Evolutionary conservation across 2,888 invertebrate genomes (phyloP), one percentile per base, ranked within the genome.

Genomic region (Agonopterix heracliana): DNA sequence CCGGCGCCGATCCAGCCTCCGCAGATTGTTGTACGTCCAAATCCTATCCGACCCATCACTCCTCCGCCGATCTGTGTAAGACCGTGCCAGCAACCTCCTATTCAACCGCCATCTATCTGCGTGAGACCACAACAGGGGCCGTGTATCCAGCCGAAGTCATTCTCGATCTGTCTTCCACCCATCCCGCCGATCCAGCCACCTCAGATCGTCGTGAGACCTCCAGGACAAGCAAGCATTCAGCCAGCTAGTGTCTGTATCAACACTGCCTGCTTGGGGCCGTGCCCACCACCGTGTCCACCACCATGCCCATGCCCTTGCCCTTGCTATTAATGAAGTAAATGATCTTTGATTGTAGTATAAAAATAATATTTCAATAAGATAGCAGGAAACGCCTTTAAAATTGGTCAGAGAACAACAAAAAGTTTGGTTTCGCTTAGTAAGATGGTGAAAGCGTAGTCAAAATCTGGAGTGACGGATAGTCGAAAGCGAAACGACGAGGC

Each of bases 41-140:
- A 74, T 0, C 72, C 70, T 0, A 61, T 71, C 0, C 50, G 55
- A 0, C 55, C 63, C 0, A 71, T 84, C 1, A 64, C 64, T 2
- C 80, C 80, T 0, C 64, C 74, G 0, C 59, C 78, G 0, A 67
- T 83, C 4, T 53, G 60, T 1, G 70, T 84, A 0, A 60, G 58
- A 5, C 77, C 78, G 11, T 81, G 80, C 0, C 52, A 54, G 0
- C 73, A 68, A 0, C 10, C 51, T 0, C 69, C 75, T 0, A 57
- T 84, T 0, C 56, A 56, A 14, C 69, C 68, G 0, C 53, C 62
- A 1, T 44, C 71, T 0, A 60, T 74, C 1, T 57, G 52, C 2
- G 63, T 74, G 1, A 58, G 55, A 1, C 74, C 73, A 0, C 72
- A 78, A 0, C 50, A 49, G 0, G 50, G 53, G 0, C 43, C 55